phyloP scores from a whole-genome alignment of 2,797 vertebrate genomes.

The Apodemus agrarius region DNA sequence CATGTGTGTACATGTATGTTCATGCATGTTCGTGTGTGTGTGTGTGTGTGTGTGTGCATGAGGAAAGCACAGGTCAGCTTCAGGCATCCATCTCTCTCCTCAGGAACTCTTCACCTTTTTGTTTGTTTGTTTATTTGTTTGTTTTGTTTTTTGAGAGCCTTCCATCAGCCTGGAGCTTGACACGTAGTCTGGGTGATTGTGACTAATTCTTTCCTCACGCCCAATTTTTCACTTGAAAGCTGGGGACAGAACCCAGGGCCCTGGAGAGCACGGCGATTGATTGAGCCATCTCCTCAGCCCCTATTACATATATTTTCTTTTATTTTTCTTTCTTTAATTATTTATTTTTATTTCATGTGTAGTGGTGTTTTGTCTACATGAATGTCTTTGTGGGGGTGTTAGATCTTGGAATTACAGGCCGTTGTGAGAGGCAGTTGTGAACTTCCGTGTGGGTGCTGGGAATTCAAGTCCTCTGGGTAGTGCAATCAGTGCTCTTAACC shows the following conservation, averaged over 20 bases:
- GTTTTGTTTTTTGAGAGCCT: not conserved
- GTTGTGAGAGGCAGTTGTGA: too few relatives aligned
- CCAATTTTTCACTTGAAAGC: not conserved
- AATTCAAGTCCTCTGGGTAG: not conserved
- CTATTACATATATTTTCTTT: not conserved
- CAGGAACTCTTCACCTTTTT: not conserved
- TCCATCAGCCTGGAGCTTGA: not conserved
- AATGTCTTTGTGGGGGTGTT: not conserved
- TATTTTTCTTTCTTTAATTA: not conserved
- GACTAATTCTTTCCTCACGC: not conserved
- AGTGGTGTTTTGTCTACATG: not conserved
- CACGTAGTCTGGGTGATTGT: not conserved
- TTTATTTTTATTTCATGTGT: not conserved
- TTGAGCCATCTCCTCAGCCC: not conserved
- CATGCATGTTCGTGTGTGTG: too few relatives aligned
- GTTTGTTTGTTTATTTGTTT: too few relatives aligned
- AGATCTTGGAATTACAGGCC: not conserved
- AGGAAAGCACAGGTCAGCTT: not conserved
- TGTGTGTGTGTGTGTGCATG: too few relatives aligned
- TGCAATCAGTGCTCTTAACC: not conserved
- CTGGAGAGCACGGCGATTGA: not conserved
- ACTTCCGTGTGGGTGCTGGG: not conserved
- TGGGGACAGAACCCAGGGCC: not conserved
- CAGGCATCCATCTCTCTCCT: not conserved
- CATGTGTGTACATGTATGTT: not conserved